These are phyloP conservation scores for Monoplex corrugatus DNA, from an alignment of 2,888 invertebrate genomes.

Conservation along the genomic window DNA sequence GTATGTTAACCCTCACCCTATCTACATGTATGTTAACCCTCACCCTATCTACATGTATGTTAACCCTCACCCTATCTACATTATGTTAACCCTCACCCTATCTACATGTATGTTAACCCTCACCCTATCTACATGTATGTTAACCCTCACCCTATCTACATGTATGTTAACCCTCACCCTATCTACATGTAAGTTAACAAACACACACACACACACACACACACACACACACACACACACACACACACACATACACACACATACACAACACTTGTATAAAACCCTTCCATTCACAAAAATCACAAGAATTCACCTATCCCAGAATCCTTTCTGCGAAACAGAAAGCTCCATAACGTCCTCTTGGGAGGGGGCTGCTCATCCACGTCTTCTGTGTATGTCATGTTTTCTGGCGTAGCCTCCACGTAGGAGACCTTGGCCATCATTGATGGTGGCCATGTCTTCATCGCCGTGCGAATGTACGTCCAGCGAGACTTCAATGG, in stretches of 20 bases:
- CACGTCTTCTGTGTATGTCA: slow-evolving; percentile 36
- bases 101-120: too few species aligned
- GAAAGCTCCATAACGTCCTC: slow-evolving; percentile 45
- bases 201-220: neutral
- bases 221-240: neutral
- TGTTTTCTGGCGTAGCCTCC: slow-evolving; percentile 76
- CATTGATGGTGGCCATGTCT: slow-evolving; percentile 72
- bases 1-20: too few species aligned
- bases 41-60: too few species aligned
- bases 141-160: too few species aligned
- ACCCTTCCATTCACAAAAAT: too few species aligned
- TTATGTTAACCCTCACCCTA: too few species aligned
- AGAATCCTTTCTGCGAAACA: slow-evolving; percentile 42
- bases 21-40: too few species aligned
- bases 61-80: too few species aligned
- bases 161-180: too few species aligned
- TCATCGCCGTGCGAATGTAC: slow-evolving; percentile 85
- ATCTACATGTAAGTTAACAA: too few species aligned
- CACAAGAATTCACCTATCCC: neutral
- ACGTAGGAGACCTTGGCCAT: slow-evolving; percentile 88
- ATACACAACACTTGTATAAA: too few species aligned
- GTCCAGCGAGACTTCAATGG: slow-evolving; percentile 89
- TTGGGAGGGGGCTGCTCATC: neutral
- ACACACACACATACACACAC: neutral
- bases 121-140: too few species aligned